These are phyloP conservation scores for Heliconius melpomene DNA, from an alignment of 1,140 invertebrate genomes.

Conservation along the genomic window DNA sequence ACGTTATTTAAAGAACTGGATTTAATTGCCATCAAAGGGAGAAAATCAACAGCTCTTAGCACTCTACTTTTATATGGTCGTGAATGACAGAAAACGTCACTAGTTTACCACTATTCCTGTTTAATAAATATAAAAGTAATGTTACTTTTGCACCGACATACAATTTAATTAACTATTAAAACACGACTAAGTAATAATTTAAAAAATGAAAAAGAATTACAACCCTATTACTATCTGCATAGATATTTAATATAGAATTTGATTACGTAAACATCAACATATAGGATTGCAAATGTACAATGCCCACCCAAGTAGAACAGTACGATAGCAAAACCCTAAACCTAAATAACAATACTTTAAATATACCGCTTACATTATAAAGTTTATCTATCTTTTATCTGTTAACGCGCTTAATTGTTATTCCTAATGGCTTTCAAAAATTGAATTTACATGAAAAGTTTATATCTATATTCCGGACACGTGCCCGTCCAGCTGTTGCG, in stretches of 20 bases:
- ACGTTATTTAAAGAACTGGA: slow-evolving; percentile 34
- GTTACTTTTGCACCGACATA: background rate
- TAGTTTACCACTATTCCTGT: slow-evolving; percentile 14
- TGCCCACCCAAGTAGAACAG: slow-evolving; percentile 37
- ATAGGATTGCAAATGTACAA: background rate
- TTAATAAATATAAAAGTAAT: slow-evolving; percentile 18
- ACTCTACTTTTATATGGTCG: slow-evolving; percentile 21
- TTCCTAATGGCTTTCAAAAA: slow-evolving; percentile 21
- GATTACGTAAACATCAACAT: background rate
- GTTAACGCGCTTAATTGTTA: background rate
- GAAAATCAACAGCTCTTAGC: slow-evolving; percentile 27
- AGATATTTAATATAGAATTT: background rate
- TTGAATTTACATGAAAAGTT: slow-evolving; percentile 36
- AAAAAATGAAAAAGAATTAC: background rate
- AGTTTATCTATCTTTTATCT: background rate
- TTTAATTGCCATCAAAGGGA: slow-evolving; percentile 37
- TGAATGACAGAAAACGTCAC: slow-evolving; percentile 14
- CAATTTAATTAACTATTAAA: background rate
- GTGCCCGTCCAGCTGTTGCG: slow-evolving; percentile 57
- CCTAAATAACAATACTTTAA: background rate
- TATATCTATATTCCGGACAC: slow-evolving; percentile 30
- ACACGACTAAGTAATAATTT: background rate
- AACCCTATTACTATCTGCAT: background rate
- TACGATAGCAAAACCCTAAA: background rate
- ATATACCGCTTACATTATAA: background rate